Evolutionary conservation across 1,140 invertebrate species (phyloP).

Genomic region (Trypoxylus dichotomus): DNA sequence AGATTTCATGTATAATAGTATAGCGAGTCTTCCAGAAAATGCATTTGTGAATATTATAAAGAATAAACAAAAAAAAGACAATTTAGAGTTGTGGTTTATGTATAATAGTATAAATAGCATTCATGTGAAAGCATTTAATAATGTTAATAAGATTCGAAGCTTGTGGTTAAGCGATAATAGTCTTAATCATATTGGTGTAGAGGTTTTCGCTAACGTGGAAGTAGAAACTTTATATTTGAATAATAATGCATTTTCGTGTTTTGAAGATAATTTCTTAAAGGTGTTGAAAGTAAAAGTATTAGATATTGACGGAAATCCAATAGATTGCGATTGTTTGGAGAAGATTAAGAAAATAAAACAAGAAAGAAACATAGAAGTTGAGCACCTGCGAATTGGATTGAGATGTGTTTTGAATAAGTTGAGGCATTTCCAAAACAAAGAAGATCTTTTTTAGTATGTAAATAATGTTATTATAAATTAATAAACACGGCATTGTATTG

Average conservation of each 20-base stretch:
- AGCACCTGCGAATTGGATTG: constrained; percentile 16
- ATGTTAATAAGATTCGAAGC: constrained; percentile 12
- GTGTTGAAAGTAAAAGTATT: constrained; percentile 1
- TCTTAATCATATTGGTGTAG: neutral
- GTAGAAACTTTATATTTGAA: constrained; percentile 17
- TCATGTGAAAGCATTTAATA: constrained; percentile 12
- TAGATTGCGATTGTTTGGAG: neutral
- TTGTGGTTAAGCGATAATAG: neutral
- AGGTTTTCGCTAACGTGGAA: constrained; percentile 13
- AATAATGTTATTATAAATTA: too few species aligned
- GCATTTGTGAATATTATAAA: constrained; percentile 7
- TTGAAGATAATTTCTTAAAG: constrained; percentile 5
- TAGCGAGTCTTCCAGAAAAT: neutral
- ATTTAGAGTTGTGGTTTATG: constrained; percentile 22
- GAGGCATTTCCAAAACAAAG: neutral
- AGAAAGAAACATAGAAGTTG: neutral
- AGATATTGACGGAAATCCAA: constrained; percentile 17
- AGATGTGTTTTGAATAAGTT: neutral
- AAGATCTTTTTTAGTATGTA: neutral
- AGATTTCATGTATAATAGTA: neutral
- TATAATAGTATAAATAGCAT: neutral
- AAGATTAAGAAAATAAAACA: neutral
- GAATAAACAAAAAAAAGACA: neutral
- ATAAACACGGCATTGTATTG: too few species aligned
- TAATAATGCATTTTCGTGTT: neutral